phyloP scores from a whole-genome alignment of 2,888 invertebrate genomes.

The Fissipunctia ypsillon region DNA sequence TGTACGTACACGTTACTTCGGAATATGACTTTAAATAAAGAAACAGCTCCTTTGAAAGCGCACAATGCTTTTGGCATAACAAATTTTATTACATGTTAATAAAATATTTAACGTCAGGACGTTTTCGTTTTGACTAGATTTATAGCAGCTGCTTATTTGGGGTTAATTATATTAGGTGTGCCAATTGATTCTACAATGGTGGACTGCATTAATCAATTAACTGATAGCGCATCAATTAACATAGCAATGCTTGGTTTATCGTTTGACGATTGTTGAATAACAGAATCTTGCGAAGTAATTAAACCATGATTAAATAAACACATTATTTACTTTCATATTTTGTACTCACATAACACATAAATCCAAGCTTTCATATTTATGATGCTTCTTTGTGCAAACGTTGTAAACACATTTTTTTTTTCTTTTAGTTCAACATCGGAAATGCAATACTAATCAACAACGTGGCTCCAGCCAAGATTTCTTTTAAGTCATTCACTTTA shows the following conservation, averaged over 20 bases:
- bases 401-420: constrained; percentile 11
- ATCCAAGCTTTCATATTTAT: background rate
- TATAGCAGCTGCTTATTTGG: constrained; percentile 24
- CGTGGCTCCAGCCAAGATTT: background rate
- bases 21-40: constrained; percentile 76
- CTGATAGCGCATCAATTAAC: constrained; percentile 37
- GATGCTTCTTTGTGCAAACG: background rate
- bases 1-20: constrained; percentile 71
- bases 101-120: constrained; percentile 56
- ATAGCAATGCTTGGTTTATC: constrained; percentile 35
- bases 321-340: background rate
- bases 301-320: background rate
- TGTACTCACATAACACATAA: background rate
- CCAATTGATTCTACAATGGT: constrained; percentile 53
- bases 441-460: constrained; percentile 29
- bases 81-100: constrained; percentile 61
- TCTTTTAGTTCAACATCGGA: constrained; percentile 4
- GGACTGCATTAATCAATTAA: constrained; percentile 49
- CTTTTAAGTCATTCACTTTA: constrained; percentile 18
- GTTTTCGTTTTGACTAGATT: constrained; percentile 41
- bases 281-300: constrained; percentile 15
- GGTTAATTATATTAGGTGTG: constrained; percentile 42
- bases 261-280: constrained; percentile 26
- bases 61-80: constrained; percentile 61
- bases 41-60: constrained; percentile 51